Evolutionary conservation across 2,797 vertebrate genomes (phyloP).

Genomic region (Clarias pachynema): DNA sequence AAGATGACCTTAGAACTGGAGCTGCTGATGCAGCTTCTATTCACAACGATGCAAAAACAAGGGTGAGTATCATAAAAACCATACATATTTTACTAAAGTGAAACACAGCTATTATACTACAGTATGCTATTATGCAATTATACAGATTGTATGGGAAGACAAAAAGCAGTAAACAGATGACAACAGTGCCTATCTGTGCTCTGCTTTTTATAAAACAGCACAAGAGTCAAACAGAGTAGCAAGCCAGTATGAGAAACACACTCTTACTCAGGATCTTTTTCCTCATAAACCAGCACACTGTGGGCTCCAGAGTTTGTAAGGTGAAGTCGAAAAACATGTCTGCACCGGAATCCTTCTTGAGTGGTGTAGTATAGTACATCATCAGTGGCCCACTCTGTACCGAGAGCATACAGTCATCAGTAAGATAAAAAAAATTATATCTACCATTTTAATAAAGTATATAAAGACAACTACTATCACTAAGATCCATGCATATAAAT

Average conservation of each 20-base stretch:
- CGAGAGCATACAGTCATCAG: background rate
- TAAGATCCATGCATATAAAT: background rate
- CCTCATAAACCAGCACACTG: constrained; percentile 81
- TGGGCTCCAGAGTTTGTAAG: constrained; percentile 69
- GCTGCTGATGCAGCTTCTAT: background rate
- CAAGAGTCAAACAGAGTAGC: background rate
- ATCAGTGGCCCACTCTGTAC: constrained; percentile 90
- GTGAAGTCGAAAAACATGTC: constrained; percentile 80
- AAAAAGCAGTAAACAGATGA: background rate
- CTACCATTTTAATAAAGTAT: background rate
- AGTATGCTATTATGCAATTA: background rate
- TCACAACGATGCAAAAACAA: background rate
- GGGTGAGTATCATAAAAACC: background rate
- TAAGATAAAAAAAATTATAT: background rate
- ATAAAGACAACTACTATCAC: background rate
- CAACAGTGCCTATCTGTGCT: background rate
- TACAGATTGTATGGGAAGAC: too few relatives aligned
- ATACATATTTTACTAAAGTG: background rate
- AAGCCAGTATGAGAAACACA: background rate
- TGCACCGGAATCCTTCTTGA: constrained; percentile 83
- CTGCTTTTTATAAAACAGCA: background rate
- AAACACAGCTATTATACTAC: background rate
- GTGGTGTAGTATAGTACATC: constrained; percentile 86
- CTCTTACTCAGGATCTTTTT: constrained; percentile 86
- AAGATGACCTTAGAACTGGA: background rate